Evolutionary conservation across 1,140 invertebrate genomes (phyloP), one percentile per base, ranked within the genome.

Genomic region (Halesus radiatus): DNA sequence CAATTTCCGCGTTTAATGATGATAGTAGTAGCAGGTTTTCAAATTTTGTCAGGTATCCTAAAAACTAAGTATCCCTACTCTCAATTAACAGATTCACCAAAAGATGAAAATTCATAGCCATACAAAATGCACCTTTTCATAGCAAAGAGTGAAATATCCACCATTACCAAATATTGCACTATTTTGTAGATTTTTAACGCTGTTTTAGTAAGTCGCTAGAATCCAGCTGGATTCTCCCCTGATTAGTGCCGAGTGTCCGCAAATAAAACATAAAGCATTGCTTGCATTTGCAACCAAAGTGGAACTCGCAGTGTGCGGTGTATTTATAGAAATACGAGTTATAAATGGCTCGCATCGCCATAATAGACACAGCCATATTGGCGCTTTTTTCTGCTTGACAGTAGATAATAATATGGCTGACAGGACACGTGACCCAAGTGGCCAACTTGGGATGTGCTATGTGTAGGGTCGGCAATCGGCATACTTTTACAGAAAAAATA

Each of bases 321-420:
- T 72, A 72, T 72, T 72, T 72, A 72, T 72, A 72, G 68, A 72
- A 72, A 53, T 22, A 53, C 37, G 37, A n/a, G 68, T 16, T 72
- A 52, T 22, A 53, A 53, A 72, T 72, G 68, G 45, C n/a, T 72
- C 18, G 66, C 37, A 22, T 22, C 68, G n/a, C 68, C 68, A 72
- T 72, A 72, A 53, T 53, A 52, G 45, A 72, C 5, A 50, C 20
- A 13, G 22, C 58, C 20, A 60, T 60, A 60, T 60, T 60, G 22
- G 58, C 23, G 3, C 58, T 23, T 60, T 60, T 60, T 60, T 60
- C 23, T 13, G n/a, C 32, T 66, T 66, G 37, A 45, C 37, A 13
- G 37, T 45, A 8, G 37, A 45, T 45, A 45, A 45, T 45, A 45
- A 45, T 45, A 37, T 66, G 62, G 62, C 13, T 37, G 26, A 37